A percentile compares a stretch with the other conserved stretches of the same genome.
These are phyloP conservation scores for Xanthia togata DNA, from an alignment of 2,888 invertebrate genomes.

Conservation along the genomic window DNA sequence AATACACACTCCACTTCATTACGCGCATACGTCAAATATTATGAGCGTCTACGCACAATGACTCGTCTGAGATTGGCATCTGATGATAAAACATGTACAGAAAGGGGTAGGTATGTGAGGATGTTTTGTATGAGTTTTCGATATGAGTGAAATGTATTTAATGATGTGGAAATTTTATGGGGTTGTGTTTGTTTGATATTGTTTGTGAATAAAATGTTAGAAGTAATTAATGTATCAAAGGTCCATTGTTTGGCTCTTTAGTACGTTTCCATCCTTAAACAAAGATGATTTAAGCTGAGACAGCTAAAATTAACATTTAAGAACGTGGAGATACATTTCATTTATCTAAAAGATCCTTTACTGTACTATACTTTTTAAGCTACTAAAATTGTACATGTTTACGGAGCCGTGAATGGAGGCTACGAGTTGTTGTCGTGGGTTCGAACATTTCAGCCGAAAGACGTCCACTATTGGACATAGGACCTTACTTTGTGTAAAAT, in stretches of 20 bases:
- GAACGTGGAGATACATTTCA: too few species aligned
- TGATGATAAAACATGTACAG: slow-evolving; percentile 23
- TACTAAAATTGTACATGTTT: too few species aligned
- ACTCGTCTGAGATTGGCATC: slow-evolving; percentile 54
- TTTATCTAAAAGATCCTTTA: too few species aligned
- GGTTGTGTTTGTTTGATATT: slow-evolving; percentile 1
- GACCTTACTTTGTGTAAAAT: too few species aligned
- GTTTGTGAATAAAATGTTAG: not conserved
- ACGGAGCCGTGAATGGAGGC: too few species aligned
- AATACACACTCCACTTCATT: slow-evolving; percentile 90
- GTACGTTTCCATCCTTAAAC: not conserved
- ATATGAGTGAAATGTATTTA: slow-evolving; percentile 23
- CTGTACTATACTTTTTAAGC: too few species aligned
- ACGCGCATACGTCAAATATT: slow-evolving; percentile 89
- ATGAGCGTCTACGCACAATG: slow-evolving; percentile 78
- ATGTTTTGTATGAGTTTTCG: slow-evolving; percentile 7
- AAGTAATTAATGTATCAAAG: not conserved
- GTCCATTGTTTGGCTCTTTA: not conserved
- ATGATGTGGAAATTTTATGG: not conserved
- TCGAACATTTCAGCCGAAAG: too few species aligned
- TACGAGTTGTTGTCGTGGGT: too few species aligned
- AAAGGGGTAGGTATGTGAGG: slow-evolving; percentile 17
- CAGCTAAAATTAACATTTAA: too few species aligned
- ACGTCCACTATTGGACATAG: too few species aligned
- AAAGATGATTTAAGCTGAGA: not conserved